phyloP scores from a whole-genome alignment of 2,888 invertebrate genomes.

The Anticlea derivata region DNA sequence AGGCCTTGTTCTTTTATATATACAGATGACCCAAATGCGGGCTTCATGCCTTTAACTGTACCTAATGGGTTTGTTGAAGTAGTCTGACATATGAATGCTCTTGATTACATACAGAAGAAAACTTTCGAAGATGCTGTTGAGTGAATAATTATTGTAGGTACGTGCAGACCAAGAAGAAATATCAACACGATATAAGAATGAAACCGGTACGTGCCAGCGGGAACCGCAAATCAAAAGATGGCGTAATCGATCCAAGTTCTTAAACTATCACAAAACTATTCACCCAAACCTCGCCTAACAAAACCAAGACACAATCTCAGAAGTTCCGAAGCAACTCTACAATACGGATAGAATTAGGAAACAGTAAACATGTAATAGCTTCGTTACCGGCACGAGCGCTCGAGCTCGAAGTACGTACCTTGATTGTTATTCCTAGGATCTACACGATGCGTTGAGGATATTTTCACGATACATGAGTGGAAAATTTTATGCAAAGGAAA shows the following conservation, averaged over 20 bases:
- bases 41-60: too few species aligned
- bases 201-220: too few species aligned
- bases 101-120: too few species aligned
- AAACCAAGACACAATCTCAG: background rate
- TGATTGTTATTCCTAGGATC: constrained; percentile 2
- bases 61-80: too few species aligned
- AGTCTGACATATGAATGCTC: too few species aligned
- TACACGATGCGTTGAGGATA: background rate
- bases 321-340: background rate
- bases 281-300: constrained; percentile 1
- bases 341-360: background rate
- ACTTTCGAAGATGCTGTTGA: too few species aligned
- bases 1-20: too few species aligned
- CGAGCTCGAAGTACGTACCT: background rate
- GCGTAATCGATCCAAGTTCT: background rate
- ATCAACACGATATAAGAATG: too few species aligned
- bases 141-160: too few species aligned
- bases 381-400: constrained; percentile 1
- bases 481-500: background rate
- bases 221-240: too few species aligned
- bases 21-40: too few species aligned
- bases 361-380: background rate
- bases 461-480: background rate
- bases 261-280: constrained; percentile 6
- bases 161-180: too few species aligned